These are phyloP conservation scores for Diuraphis noxia DNA, from an alignment of 1,140 invertebrate genomes.

Conservation along the genomic window DNA sequence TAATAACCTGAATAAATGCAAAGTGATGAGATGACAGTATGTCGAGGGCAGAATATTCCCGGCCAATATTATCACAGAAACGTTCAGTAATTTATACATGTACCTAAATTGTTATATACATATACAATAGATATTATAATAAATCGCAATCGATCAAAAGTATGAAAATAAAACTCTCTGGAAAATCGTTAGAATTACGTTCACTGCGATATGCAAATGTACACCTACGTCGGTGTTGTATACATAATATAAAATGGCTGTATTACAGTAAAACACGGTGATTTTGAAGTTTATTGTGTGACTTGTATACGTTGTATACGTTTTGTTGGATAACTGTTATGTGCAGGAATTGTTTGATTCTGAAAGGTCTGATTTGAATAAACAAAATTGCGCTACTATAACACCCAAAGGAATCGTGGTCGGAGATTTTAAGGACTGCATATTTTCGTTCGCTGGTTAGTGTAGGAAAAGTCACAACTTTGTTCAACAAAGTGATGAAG, in stretches of 20 bases:
- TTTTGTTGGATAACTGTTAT: background rate
- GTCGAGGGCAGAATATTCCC: background rate
- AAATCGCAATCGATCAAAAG: background rate
- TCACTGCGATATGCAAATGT: background rate
- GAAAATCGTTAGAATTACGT: background rate
- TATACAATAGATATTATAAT: background rate
- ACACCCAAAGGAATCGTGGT: background rate
- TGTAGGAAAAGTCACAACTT: background rate
- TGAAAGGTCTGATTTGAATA: constrained; percentile 28
- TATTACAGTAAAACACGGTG: constrained; percentile 5
- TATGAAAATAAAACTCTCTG: background rate
- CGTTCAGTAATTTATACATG: background rate
- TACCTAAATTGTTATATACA: no score
- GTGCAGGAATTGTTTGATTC: background rate
- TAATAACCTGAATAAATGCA: background rate
- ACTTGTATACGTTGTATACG: background rate
- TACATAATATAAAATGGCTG: background rate
- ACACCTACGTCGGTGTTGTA: background rate
- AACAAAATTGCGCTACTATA: background rate
- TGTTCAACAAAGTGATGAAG: background rate
- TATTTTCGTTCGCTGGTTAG: background rate
- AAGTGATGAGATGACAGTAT: background rate
- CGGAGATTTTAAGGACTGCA: background rate
- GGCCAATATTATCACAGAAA: background rate
- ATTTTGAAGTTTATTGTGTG: constrained; percentile 2